phyloP scores from a whole-genome alignment of 2,797 vertebrate genomes.

The Valencia hispanica region DNA sequence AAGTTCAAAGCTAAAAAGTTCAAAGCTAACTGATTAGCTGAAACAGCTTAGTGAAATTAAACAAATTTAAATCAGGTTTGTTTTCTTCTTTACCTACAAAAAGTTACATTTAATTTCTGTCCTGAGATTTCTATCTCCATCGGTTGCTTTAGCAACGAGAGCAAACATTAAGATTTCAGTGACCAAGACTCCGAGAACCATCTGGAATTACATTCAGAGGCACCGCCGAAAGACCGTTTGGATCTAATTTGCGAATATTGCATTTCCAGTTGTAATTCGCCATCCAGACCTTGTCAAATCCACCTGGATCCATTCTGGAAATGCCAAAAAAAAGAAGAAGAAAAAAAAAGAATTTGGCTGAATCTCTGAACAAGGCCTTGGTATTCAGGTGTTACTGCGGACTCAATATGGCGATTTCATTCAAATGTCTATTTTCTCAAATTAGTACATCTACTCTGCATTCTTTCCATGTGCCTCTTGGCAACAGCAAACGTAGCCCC shows the following conservation, averaged over 20 bases:
- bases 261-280: background rate
- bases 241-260: background rate
- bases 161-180: constrained; percentile 1
- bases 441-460: constrained; percentile 23
- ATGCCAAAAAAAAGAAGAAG: background rate
- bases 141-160: background rate
- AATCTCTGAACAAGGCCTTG: background rate
- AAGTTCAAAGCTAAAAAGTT: too few relatives aligned
- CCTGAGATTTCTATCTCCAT: background rate
- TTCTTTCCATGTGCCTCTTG: constrained; percentile 20
- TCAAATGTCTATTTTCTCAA: constrained; percentile 26
- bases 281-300: background rate
- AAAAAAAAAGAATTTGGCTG: background rate
- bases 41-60: background rate
- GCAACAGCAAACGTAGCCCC: constrained; percentile 13
- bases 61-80: background rate
- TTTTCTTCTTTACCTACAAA: background rate
- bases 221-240: constrained; percentile 1
- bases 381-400: constrained; percentile 22
- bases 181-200: background rate
- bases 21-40: background rate
- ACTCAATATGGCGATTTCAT: constrained; percentile 24
- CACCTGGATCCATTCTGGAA: background rate
- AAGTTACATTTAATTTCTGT: background rate
- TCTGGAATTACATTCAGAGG: background rate